A percentile compares a stretch with the other conserved stretches of the same genome.
These are phyloP conservation scores for Prietella phreatophila DNA, from an alignment of 2,113 vertebrate species.

Conservation along the genomic window DNA sequence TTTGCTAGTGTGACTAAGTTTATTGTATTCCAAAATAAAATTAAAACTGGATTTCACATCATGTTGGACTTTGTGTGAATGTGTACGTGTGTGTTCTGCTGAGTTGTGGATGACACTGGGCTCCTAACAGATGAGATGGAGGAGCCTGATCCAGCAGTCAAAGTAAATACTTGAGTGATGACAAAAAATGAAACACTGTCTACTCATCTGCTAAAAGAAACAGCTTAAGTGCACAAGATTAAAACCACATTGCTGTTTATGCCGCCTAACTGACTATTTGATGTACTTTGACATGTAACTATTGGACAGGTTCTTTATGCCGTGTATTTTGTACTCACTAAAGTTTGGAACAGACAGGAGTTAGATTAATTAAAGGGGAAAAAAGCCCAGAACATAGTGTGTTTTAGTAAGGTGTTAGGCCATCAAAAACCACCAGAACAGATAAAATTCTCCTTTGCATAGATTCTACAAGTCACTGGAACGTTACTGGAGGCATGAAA, in stretches of 20 bases:
- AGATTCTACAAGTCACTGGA: not conserved
- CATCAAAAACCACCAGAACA: not conserved
- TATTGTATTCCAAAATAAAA: conserved; percentile 3
- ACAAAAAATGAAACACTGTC: conserved; percentile 32
- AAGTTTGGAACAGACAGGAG: not conserved
- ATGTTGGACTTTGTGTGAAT: not conserved
- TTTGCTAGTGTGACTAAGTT: not conserved
- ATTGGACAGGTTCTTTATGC: not conserved
- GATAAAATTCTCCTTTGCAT: not conserved
- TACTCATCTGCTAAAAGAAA: conserved; percentile 24
- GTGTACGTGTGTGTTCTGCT: conserved; percentile 19
- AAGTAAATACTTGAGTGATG: conserved; percentile 44
- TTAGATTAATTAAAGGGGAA: not conserved
- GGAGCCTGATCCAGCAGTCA: conserved; percentile 33
- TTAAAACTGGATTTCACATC: conserved; percentile 22
- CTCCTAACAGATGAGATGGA: conserved; percentile 33
- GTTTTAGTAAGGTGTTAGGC: not conserved
- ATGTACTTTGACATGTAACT: conserved; percentile 20
- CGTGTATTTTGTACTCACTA: not conserved
- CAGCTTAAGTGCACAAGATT: conserved; percentile 16
- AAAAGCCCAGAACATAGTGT: not conserved
- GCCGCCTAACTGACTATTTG: conserved; percentile 12
- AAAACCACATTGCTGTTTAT: conserved; percentile 38
- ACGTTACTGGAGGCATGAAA: not conserved
- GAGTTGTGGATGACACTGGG: conserved; percentile 29